Percentiles rank a stretch among this genome's conserved stretches.
Conservation (phyloP, 2,113 vertebrate genomes). For the Pithys albifrons region DNA sequence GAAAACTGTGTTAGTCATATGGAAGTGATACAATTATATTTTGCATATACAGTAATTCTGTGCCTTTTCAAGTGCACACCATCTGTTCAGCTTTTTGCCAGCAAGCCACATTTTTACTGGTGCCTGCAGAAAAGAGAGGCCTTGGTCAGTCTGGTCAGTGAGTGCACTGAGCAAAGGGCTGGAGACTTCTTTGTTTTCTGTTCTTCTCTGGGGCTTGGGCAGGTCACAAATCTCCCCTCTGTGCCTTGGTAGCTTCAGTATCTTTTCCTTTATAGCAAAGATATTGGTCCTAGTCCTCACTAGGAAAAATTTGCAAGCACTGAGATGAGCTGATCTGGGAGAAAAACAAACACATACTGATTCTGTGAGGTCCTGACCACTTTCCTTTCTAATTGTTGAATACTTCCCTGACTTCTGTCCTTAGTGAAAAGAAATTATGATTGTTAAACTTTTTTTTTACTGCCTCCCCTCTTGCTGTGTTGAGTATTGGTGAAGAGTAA, state of each 20-base stretch:
- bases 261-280: neutral
- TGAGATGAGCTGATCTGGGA: neutral
- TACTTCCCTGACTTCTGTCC: neutral
- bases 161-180: neutral
- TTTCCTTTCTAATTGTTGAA: neutral
- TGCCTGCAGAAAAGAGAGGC: neutral
- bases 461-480: neutral
- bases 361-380: neutral
- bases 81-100: conserved; percentile 60
- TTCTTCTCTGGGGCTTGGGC: neutral
- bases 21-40: conserved; percentile 65
- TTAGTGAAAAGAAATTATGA: neutral
- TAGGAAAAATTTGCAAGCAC: neutral
- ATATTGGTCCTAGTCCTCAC: neutral
- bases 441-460: neutral
- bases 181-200: neutral
- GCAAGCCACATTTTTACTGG: conserved; percentile 37
- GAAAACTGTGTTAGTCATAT: conserved; percentile 47
- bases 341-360: neutral
- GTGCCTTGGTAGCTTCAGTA: neutral
- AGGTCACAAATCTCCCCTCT: neutral
- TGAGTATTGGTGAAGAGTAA: neutral
- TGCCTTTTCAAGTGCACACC: conserved; percentile 51
- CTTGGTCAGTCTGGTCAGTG: neutral
- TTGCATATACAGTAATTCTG: conserved; percentile 58